phyloP scores from a whole-genome alignment of 2,113 vertebrate genomes.

The Acanthisitta chloris region DNA sequence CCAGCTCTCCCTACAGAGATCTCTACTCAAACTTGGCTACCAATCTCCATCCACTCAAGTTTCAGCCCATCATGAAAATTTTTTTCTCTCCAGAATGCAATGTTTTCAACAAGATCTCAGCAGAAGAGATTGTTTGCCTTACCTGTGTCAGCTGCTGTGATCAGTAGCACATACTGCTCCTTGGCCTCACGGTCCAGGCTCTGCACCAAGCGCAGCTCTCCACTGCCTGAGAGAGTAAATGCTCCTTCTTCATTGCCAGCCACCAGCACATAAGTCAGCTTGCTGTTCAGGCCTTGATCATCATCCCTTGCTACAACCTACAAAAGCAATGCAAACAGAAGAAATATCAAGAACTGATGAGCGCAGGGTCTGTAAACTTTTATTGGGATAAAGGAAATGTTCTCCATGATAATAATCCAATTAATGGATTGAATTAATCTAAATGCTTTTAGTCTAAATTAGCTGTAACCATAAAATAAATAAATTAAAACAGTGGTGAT shows the following conservation, averaged over 20 bases:
- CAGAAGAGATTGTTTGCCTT: background rate
- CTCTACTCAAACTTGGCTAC: background rate
- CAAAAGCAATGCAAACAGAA: background rate
- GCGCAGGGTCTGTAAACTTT: background rate
- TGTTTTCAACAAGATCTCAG: rapidly evolving
- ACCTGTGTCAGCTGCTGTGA: slow-evolving; percentile 93
- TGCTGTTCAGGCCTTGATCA: slow-evolving; percentile 87
- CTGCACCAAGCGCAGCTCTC: slow-evolving; percentile 84
- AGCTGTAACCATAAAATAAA: background rate
- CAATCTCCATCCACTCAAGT: background rate
- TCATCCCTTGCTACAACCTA: slow-evolving; percentile 95
- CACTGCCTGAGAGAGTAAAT: slow-evolving; percentile 84
- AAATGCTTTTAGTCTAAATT: background rate
- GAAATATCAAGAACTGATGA: background rate
- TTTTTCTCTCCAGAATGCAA: background rate
- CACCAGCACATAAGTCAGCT: slow-evolving; percentile 84
- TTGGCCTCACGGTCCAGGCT: slow-evolving; percentile 87
- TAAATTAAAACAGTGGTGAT: background rate
- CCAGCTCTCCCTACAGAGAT: background rate
- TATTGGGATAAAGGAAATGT: background rate
- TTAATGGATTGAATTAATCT: background rate
- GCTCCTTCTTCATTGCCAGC: slow-evolving; percentile 83
- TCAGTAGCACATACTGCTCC: slow-evolving; percentile 80
- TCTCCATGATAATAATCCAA: background rate
- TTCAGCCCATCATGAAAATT: background rate